Evolutionary conservation across 2,888 invertebrate species (phyloP), one percentile per base, ranked within the genome.

Genomic region (Thymelicus lineola): DNA sequence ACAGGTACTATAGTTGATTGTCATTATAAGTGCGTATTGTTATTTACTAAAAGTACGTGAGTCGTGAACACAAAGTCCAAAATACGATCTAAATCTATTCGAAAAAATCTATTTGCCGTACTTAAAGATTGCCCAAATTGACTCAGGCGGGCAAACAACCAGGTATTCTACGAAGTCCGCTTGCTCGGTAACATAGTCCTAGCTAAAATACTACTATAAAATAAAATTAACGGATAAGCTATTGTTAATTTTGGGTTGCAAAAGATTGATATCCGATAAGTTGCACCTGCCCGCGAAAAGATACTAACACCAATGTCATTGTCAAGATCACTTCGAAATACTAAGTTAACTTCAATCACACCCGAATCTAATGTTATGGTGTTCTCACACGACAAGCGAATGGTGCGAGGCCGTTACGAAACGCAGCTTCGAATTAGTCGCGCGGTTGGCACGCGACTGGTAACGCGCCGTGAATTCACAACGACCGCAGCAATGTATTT

Each of bases 361-460:
- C 72, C 80, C 83, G 77, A 76, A 78, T 75, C 80, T 75, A 84
- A 83, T 80, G 77, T 87, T 86, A 90, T 88, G 83, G 87, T 72
- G 70, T 48, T 71, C 75, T 75, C 80, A 85, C 91, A 91, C 89
- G 91, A 86, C 75, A 87, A 76, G 77, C 76, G 55, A 55, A 20
- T 9, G 20, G 12, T 5, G 79, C 82, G 75, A 75, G 78, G 79
- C 84, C 82, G 86, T 85, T 86, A 87, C 82, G 83, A 70, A 82
- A 81, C 81, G 79, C 79, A 67, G 78, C 81, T 78, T 76, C 50
- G 50, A 86, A 90, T 90, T 91, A 80, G 88, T 79, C 80, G 79
- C 86, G 86, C 82, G 79, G 73, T 73, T 75, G 78, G 86, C 90
- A 89, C 88, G 88, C 86, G 86, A 85, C 85, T 75, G 73, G 72